Evolutionary conservation across 2,113 vertebrate species (phyloP).

Genomic region (Pseudonaja textilis): DNA sequence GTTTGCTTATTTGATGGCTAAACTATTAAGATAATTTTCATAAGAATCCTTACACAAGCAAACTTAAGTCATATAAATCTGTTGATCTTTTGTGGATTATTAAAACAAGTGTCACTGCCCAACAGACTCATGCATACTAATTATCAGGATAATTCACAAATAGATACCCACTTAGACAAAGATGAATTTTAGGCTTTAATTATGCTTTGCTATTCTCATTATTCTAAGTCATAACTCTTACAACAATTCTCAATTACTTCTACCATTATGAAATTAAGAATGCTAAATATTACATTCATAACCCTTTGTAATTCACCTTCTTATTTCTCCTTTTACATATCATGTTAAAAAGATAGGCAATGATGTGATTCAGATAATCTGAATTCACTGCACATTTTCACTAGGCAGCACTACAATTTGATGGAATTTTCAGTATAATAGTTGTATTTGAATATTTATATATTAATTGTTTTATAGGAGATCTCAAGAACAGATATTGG

Average conservation of each 20-base stretch:
- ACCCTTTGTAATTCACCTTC: slow-evolving; percentile 2
- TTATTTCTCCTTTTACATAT: slow-evolving; percentile 27
- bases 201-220: slow-evolving; percentile 15
- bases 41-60: background rate
- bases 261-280: slow-evolving; percentile 30
- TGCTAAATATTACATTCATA: slow-evolving; percentile 32
- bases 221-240: slow-evolving; percentile 38
- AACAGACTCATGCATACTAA: background rate
- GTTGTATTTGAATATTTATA: background rate
- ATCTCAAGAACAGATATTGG: background rate
- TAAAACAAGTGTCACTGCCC: background rate
- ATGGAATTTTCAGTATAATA: slow-evolving; percentile 9
- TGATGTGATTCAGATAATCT: fast-evolving
- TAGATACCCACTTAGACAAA: background rate
- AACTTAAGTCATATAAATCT: background rate
- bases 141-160: slow-evolving; percentile 17
- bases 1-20: background rate
- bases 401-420: background rate
- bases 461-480: background rate
- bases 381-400: slow-evolving; percentile 3
- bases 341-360: slow-evolving; percentile 26
- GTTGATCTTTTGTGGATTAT: background rate
- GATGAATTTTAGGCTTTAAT: slow-evolving; percentile 27
- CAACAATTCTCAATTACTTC: background rate
- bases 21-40: background rate